These are phyloP conservation scores for Luidia sarsii DNA, from an alignment of 53 echinoderm and acorn worm species.

Conservation along the genomic window DNA sequence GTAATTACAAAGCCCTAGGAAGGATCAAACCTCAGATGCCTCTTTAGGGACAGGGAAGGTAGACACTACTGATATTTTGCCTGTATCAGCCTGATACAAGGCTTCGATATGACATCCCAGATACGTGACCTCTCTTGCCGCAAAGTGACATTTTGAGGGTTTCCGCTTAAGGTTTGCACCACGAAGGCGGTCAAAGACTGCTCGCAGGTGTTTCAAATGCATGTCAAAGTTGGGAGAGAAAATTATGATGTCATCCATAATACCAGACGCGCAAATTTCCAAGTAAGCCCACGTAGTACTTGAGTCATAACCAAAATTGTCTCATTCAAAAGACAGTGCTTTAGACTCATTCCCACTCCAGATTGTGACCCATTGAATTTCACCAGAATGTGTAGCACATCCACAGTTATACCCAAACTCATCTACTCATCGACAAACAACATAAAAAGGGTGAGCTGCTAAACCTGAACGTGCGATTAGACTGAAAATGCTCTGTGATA, in stretches of 20 bases:
- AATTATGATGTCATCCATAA: slow-evolving; percentile 51
- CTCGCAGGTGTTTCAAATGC: neutral
- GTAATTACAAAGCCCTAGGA: neutral
- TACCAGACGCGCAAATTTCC: slow-evolving; percentile 58
- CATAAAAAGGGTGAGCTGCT: too few species aligned
- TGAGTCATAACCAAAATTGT: slow-evolving; percentile 25
- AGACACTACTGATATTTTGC: neutral
- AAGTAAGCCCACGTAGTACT: slow-evolving; percentile 48
- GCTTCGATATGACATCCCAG: slow-evolving; percentile 13
- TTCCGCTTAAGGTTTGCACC: neutral
- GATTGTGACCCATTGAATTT: too few species aligned
- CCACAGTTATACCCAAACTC: too few species aligned
- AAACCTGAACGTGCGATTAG: too few species aligned
- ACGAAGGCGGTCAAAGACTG: slow-evolving; percentile 16
- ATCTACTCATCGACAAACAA: too few species aligned
- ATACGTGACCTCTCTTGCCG: neutral
- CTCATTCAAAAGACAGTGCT: slow-evolving; percentile 12
- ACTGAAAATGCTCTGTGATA: too few species aligned
- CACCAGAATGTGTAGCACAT: too few species aligned
- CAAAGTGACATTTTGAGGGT: slow-evolving; percentile 37
- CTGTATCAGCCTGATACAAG: neutral
- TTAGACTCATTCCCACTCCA: too few species aligned
- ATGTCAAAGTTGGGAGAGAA: slow-evolving; percentile 19
- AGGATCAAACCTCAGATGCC: neutral
- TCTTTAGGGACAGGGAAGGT: neutral